phyloP scores from a whole-genome alignment of 1,140 invertebrate species.

The Berghia stephanieae region DNA sequence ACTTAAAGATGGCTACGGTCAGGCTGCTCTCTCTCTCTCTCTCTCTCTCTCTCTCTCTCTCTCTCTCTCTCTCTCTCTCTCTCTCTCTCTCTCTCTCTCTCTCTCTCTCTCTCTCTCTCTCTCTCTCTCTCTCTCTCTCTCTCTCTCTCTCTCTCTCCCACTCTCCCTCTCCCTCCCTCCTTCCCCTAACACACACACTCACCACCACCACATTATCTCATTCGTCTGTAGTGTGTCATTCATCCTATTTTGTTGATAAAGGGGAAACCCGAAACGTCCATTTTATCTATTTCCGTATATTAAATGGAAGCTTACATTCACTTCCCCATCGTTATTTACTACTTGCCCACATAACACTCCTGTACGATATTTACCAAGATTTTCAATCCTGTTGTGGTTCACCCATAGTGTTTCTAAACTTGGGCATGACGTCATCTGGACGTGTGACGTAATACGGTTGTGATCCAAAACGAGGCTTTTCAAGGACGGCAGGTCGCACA shows the following conservation, averaged over 20 bases:
- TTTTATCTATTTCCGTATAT: too few relatives aligned
- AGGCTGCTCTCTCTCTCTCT: constrained; percentile 10
- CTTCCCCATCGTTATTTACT: too few relatives aligned
- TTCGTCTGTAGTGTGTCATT: too few relatives aligned
- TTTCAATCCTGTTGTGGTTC: constrained; percentile 78
- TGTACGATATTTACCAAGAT: constrained; percentile 69
- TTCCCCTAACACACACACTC: too few relatives aligned
- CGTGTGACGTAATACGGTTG: constrained; percentile 75
- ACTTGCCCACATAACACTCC: too few relatives aligned
- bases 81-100: not conserved
- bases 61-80: constrained; percentile 16
- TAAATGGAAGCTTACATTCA: too few relatives aligned
- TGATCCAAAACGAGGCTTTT: constrained; percentile 79
- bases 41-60: constrained; percentile 9
- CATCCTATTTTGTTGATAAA: too few relatives aligned
- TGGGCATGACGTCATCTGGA: constrained; percentile 74
- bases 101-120: constrained; percentile 16
- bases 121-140: not conserved
- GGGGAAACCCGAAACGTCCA: too few relatives aligned
- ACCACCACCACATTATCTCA: too few relatives aligned
- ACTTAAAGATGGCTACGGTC: too few relatives aligned
- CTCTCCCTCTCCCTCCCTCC: too few relatives aligned
- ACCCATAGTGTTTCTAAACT: constrained; percentile 80
- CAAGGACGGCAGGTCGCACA: constrained; percentile 76
- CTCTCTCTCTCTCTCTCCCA: constrained; percentile 12